Base-by-base conservation (phyloP, 2,888 invertebrate genomes). In the Smittia sp. region DNA sequence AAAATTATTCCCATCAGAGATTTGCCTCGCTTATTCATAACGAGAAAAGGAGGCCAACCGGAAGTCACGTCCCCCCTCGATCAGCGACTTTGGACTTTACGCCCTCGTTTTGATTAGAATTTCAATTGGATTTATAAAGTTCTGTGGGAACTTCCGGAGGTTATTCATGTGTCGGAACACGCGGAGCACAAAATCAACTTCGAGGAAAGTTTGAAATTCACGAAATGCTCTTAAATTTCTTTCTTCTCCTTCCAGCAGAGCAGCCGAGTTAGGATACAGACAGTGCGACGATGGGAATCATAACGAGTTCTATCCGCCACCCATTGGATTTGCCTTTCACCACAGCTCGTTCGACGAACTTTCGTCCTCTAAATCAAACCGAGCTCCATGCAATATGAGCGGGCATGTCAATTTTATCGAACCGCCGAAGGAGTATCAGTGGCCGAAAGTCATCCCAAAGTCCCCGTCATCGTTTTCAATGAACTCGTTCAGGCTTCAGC, bases 391-490 rank as follows among this genome's bases (percentile, higher is more conserved):
- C 3, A 38, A 15, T 58, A 22, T 38, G 9, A 70, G 58, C 13
- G 22, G 18, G 7, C 3, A 46, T 46, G 46, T 46, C n/a, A 46
- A 3, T 24, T 27, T 54, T 25, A 11, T 32, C 11, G 58, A 70
- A 15, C 70, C 41, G 27, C 69, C 41, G 46, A 39, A 22, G 13
- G 72, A 58, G 39, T 72, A 72, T 39, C 72, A 72, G 24, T 72
- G 72, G 72, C 72, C 72, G 58, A 72, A 72, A 39, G 32, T 72
- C 6, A 72, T 72, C 24, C 72, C 72, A 9, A 72, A 72, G 38
- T 72, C 72, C 1, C 72, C 72, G 6, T 72, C 72, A 32, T 62
- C 62, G 0, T 62, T 38, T 39, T 72, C 72, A n/a, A 25, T 62
- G 32, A 58, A 72, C 20, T 72, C 72, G 11, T 39, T 62, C 54